Percentiles rank a stretch among this genome's conserved stretches.
Evolutionary conservation across 1,140 invertebrate genomes (phyloP).

Genomic region (Stenopsyche tienmushanensis): DNA sequence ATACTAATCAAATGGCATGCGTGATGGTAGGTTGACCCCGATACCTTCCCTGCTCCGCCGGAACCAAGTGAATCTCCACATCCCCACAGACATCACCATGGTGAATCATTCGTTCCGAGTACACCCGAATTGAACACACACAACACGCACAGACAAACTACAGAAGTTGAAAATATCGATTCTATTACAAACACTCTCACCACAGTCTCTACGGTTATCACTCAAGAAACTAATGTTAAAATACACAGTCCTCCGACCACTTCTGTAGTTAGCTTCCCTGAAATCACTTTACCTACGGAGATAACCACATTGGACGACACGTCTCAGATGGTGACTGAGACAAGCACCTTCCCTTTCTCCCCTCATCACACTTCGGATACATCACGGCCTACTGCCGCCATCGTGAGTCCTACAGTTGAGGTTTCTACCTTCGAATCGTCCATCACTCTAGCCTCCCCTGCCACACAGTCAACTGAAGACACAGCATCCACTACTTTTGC

Average conservation of each 20-base stretch:
- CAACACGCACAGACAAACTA: neutral
- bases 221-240: slow-evolving; percentile 38
- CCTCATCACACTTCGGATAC: slow-evolving; percentile 20
- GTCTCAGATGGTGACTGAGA: slow-evolving; percentile 27
- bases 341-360: slow-evolving; percentile 21
- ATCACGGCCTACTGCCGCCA: slow-evolving; percentile 13
- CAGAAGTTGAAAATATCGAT: neutral
- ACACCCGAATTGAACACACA: slow-evolving; percentile 22
- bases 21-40: slow-evolving; percentile 48
- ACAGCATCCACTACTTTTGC: slow-evolving; percentile 48
- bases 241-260: slow-evolving; percentile 14
- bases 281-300: slow-evolving; percentile 24
- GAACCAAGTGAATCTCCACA: slow-evolving; percentile 41
- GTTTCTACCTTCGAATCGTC: slow-evolving; percentile 17
- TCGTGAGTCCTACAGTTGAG: slow-evolving; percentile 16
- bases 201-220: slow-evolving; percentile 45
- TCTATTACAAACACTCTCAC: neutral
- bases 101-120: slow-evolving; percentile 43
- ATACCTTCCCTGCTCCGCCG: slow-evolving; percentile 13
- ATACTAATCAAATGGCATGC: slow-evolving; percentile 42
- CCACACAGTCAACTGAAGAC: slow-evolving; percentile 45
- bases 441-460: slow-evolving; percentile 36
- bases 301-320: slow-evolving; percentile 32
- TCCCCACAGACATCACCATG: slow-evolving; percentile 52
- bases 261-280: slow-evolving; percentile 19